Percentiles rank a stretch among this genome's conserved stretches.
Conservation (phyloP, 2,888 invertebrate species). For the Campaea margaritaria region DNA sequence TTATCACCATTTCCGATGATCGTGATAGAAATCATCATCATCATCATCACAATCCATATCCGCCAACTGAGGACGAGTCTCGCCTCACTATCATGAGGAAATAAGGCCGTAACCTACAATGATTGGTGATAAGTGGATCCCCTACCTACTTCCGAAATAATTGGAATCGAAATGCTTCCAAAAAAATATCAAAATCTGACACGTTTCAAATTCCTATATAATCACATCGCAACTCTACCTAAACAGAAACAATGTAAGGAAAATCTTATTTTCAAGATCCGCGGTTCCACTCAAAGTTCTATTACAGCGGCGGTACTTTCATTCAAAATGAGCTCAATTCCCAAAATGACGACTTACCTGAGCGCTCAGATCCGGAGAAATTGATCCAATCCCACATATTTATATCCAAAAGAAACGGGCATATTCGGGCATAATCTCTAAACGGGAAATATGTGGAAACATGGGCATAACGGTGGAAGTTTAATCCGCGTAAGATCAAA, state of each 20-base stretch:
- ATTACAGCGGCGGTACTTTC: conserved; percentile 2
- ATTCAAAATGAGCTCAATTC: conserved; percentile 9
- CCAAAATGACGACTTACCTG: conserved; percentile 16
- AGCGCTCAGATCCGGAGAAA: conserved; percentile 8
- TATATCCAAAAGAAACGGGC: conserved; percentile 25
- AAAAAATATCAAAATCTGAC: too few species aligned
- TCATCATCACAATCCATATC: too few species aligned
- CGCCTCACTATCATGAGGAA: too few species aligned
- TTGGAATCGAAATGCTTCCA: too few species aligned
- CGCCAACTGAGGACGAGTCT: too few species aligned
- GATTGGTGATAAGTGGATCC: too few species aligned
- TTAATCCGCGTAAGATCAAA: conserved; percentile 39
- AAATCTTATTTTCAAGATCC: neutral
- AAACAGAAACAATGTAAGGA: neutral
- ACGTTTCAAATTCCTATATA: too few species aligned
- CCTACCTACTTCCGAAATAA: too few species aligned
- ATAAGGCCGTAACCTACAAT: too few species aligned
- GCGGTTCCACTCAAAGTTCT: neutral
- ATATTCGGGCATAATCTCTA: conserved; percentile 24
- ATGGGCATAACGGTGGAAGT: conserved; percentile 25
- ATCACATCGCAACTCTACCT: neutral
- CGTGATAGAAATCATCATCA: too few species aligned
- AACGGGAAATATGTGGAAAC: conserved; percentile 25
- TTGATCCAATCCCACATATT: conserved; percentile 27
- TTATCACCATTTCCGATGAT: too few species aligned